Conservation (phyloP, 2,888 invertebrate genomes). For the Drosophila quasianomalipes region DNA sequence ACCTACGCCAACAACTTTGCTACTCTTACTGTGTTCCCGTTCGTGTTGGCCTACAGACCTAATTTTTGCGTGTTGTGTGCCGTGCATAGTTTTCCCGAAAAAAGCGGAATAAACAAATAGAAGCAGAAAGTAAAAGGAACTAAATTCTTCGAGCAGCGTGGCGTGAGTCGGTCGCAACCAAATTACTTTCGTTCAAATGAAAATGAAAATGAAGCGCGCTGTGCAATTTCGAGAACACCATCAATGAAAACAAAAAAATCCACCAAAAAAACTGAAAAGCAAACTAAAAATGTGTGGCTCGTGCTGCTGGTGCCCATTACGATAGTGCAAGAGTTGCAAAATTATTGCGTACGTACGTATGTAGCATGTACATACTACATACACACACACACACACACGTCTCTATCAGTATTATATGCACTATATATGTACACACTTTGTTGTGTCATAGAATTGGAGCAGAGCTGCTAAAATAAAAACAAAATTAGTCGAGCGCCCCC, state of each 20-base stretch:
- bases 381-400: background rate
- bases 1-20: constrained; percentile 80
- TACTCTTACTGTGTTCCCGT: constrained; percentile 79
- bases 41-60: constrained; percentile 81
- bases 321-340: constrained; percentile 47
- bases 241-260: constrained; percentile 26
- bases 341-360: constrained; percentile 31
- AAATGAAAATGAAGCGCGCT: constrained; percentile 26
- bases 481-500: constrained; percentile 61
- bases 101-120: constrained; percentile 66
- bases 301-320: constrained; percentile 34
- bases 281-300: constrained; percentile 9
- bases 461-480: constrained; percentile 52
- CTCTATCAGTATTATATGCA: constrained; percentile 19
- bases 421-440: constrained; percentile 28
- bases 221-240: constrained; percentile 37
- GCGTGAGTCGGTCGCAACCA: constrained; percentile 24
- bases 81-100: constrained; percentile 77
- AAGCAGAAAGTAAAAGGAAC: constrained; percentile 54
- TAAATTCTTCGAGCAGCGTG: constrained; percentile 22
- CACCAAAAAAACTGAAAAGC: constrained; percentile 30
- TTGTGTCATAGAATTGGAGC: constrained; percentile 78
- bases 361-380: constrained; percentile 1
- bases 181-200: constrained; percentile 36
- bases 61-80: constrained; percentile 73